Percentiles rank a stretch among this genome's conserved stretches.
Conservation (phyloP, 2,888 invertebrate genomes). For the Stenchaetothrips biformis region DNA sequence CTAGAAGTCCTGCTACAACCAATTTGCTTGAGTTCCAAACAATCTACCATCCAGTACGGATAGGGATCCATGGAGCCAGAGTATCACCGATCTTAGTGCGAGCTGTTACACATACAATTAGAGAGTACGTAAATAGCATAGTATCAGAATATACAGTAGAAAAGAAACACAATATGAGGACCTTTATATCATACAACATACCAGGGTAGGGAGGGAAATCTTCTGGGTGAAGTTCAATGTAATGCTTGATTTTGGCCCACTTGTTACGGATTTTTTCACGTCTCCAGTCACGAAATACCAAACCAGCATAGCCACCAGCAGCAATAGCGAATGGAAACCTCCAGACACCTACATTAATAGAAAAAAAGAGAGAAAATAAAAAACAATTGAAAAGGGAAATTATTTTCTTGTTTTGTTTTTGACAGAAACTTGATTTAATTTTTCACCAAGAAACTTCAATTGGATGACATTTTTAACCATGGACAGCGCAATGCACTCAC, state of each 20-base stretch:
- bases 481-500: not conserved
- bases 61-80: constrained; percentile 34
- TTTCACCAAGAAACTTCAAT: not conserved
- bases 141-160: no score
- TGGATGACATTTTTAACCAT: not conserved
- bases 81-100: constrained; percentile 33
- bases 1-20: not conserved
- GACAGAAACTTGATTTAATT: not conserved
- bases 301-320: constrained; percentile 46
- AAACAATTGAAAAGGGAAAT: no score
- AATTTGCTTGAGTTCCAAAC: not conserved
- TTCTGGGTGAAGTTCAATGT: constrained; percentile 68
- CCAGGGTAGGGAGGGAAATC: constrained; percentile 60
- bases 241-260: constrained; percentile 67
- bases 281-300: constrained; percentile 50
- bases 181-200: constrained; percentile 41
- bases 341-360: constrained; percentile 50
- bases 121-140: no score
- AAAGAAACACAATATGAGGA: no score
- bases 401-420: not conserved
- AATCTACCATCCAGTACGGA: constrained; percentile 29
- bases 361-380: no score
- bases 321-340: constrained; percentile 45
- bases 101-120: constrained; percentile 46
- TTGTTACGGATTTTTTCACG: constrained; percentile 59